Base-by-base conservation (phyloP, 2,888 invertebrate species). In the Chelonus formosanus region DNA sequence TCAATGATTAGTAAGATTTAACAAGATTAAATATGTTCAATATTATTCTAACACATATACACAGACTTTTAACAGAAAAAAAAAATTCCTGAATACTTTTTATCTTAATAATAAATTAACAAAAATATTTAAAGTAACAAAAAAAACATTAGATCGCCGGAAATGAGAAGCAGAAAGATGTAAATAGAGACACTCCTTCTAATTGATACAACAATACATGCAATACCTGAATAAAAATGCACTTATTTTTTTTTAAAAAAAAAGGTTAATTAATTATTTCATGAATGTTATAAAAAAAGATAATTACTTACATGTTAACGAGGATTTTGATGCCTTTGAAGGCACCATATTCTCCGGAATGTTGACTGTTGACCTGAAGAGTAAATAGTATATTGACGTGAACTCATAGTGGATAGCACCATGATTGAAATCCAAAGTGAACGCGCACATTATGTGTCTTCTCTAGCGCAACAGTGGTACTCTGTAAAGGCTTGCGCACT, bases 361-460 rank as follows among this genome's bases (percentile, higher is more conserved):
- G 70, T 60, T 62, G 67, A 66, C 55, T 71, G 71, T 69, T 66
- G 71, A 70, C 62, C 62, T 71, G 50, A 70, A 20, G 20, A 20
- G 70, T 67, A 67, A 57, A 63, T 50, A 68, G 69, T 71, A 71
- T 72, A 75, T 73, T 72, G 77, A 73, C 76, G 74, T 71, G 73
- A 70, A 71, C 72, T 69, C 74, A 75, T 74, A 69, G 73, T 68
- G 76, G 77, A 76, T 74, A 78, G 77, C 75, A 76, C 71, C 76
- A 76, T 78, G 73, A 74, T 73, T 74, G 70, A 67, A 63, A 20
- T 20, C 20, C 69, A 58, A 71, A 68, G 64, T 62, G 20, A 20
- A 20, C 20, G 69, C 54, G 65, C 68, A 69, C 66, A 67, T 58
- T 20, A 60, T 43, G 60, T 43, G 50, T 48, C 43, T 53, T n/a